These are phyloP conservation scores for Platyrinchus mystaceus DNA, from an alignment of 2,797 vertebrate species.

Conservation along the genomic window DNA sequence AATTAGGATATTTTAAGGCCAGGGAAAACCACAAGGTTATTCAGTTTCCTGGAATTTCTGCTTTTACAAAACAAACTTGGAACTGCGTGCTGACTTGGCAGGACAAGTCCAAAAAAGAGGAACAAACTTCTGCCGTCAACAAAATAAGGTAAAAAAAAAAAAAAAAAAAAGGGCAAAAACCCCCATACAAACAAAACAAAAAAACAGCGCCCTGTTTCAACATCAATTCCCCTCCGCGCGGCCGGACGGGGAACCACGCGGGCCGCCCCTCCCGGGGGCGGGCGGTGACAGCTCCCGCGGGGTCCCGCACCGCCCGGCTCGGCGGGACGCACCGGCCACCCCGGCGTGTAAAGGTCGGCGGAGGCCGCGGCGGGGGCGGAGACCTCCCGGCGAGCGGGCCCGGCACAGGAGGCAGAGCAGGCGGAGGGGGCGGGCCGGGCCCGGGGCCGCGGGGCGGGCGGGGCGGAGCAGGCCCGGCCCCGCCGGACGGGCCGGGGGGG, in stretches of 20 bases:
- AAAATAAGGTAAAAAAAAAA: rapidly evolving
- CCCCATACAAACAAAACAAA: background rate
- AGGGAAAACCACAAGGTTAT: background rate
- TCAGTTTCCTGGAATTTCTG: background rate
- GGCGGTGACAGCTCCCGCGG: background rate
- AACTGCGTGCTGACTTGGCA: background rate
- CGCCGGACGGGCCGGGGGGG: background rate
- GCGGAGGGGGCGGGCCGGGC: background rate
- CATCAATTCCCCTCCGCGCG: rapidly evolving
- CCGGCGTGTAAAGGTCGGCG: background rate
- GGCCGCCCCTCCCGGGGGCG: background rate
- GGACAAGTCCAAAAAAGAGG: background rate
- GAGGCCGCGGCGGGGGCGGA: background rate
- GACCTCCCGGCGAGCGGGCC: too few species aligned
- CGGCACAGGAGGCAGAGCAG: background rate
- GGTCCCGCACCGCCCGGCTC: background rate
- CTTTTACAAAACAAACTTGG: background rate
- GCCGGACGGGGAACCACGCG: background rate
- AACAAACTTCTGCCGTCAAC: background rate
- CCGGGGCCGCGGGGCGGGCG: background rate
- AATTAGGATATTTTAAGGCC: background rate
- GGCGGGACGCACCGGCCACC: background rate
- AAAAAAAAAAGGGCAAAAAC: background rate
- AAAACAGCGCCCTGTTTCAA: background rate
- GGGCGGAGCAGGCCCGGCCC: background rate